Evolutionary conservation across 2,113 vertebrate genomes (phyloP).

Genomic region (Nibea albiflora): DNA sequence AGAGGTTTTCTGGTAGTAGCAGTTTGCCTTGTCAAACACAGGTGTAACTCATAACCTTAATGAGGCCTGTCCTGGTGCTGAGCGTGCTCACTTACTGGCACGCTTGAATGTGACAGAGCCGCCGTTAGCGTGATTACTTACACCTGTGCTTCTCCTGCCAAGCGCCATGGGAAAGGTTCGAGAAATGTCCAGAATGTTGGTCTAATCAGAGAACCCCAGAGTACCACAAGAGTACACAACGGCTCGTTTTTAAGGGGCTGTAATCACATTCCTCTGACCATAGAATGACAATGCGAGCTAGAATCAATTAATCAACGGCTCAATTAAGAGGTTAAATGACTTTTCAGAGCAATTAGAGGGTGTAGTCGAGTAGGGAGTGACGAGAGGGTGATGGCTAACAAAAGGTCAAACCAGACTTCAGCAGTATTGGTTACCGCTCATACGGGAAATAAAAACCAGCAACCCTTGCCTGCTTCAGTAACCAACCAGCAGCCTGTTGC

Average conservation of each 20-base stretch:
- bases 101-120: background rate
- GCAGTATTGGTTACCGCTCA: background rate
- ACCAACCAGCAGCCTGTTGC: slow-evolving; percentile 1
- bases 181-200: background rate
- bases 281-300: background rate
- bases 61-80: background rate
- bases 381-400: background rate
- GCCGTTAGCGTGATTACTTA: background rate
- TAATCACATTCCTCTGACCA: background rate
- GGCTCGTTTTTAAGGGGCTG: background rate
- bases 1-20: background rate
- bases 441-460: background rate
- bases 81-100: background rate
- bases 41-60: slow-evolving; percentile 16
- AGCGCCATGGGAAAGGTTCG: background rate
- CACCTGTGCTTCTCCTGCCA: slow-evolving; percentile 32
- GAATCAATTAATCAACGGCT: slow-evolving; percentile 20
- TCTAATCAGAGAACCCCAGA: too few relatives aligned
- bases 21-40: slow-evolving; percentile 13
- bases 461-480: background rate
- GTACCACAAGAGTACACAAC: background rate
- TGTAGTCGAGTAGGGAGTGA: background rate
- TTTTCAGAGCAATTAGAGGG: slow-evolving; percentile 29
- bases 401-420: background rate
- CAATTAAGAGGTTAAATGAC: background rate